Evolutionary conservation across 2,888 invertebrate species (phyloP), one percentile per base, ranked within the genome.

Genomic region (Philhelius pedissequus): DNA sequence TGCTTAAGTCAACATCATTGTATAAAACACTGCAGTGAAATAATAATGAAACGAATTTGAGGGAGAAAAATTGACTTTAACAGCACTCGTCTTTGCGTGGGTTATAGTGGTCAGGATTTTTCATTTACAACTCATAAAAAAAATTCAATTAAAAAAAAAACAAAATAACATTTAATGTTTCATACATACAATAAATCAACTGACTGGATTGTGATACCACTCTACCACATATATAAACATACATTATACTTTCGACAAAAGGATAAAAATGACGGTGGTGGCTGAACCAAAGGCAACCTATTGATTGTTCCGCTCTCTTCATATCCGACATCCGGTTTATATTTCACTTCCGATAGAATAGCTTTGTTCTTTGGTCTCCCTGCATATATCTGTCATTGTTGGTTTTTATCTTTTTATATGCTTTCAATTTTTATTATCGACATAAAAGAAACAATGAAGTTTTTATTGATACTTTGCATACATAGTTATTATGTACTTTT

Each of bases 261-360:
- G 70, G 70, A 70, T 58, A 56, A 38, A 27, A 20, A 38, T 40
- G 3, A 4, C 9, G 35, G 30, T 13, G 32, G 62, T 48, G 58
- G 75, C 43, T 58, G 56, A 75, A 64, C 69, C 56, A 9, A 75
- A 56, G 27, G 50, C 64, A 76, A 81, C 64, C 75, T 62, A 76
- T 76, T 76, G 81, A 81, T 58, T 76, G 64, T 76, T 81, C 66
- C 70, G 76, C 20, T 81, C 76, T 70, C 64, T 71, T 75, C 58
- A 70, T 70, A 58, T 76, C 70, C 70, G 58, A 62, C 64, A 66
- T 76, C 81, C 81, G 81, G 66, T 64, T 76, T 81, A 76, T 76
- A 81, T 76, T 66, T 76, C 52, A 81, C 76, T 81, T 81, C 76
- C 76, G 66, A 81, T 76, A 66, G 75, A 66, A 64, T 71, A 58